Evolutionary conservation across 2,797 vertebrate genomes (phyloP), one percentile per base, ranked within the genome.

Genomic region (Acipenser ruthenus): DNA sequence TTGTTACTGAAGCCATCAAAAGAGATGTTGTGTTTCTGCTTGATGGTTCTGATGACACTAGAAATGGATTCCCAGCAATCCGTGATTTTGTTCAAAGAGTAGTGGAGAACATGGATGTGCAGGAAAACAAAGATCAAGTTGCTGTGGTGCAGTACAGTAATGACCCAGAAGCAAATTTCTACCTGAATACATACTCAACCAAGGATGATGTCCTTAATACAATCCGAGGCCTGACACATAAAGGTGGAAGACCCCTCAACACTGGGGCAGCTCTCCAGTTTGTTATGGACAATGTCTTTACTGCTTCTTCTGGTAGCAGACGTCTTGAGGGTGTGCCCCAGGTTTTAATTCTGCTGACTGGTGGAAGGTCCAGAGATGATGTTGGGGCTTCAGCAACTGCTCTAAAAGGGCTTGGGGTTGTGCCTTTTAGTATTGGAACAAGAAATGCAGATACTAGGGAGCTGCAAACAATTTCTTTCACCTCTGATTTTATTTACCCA

Each of bases 11-110:
- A 66, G 83, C 82, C 52, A 63, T 68, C 74, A 92, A 89, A 87
- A 95, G 90, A 80, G 92, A 97, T 56, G 85, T 96, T 86, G 91
- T 95, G 60, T 97, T 96, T 79, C 88, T 97, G 67, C 82, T 98
- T 1, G 94, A 95, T 69, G 90, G 91, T 70, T 96, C 95, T 0
- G 91, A 95, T 70, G 88, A 87, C 6, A 93, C 90, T 80, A 86
- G 78, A 82, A 80, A 78, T 59, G 87, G 87, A 81, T 97, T 95
- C 72, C 70, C 86, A 66, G 77, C 90, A 67, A 68, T 98, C 74
- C 89, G 88, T 71, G 80, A 76, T 0, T 95, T 98, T 83, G 76
- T 97, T 71, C 86, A 92, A 76, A 90, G 78, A 62, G 80, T 96
- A 67, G 89, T 93, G 8, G 87, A 93, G 68, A 88, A 74, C 67